Percentiles rank a stretch among this genome's conserved stretches.
phyloP scores from a whole-genome alignment of 2,113 vertebrate species.

The Ahaetulla prasina region DNA sequence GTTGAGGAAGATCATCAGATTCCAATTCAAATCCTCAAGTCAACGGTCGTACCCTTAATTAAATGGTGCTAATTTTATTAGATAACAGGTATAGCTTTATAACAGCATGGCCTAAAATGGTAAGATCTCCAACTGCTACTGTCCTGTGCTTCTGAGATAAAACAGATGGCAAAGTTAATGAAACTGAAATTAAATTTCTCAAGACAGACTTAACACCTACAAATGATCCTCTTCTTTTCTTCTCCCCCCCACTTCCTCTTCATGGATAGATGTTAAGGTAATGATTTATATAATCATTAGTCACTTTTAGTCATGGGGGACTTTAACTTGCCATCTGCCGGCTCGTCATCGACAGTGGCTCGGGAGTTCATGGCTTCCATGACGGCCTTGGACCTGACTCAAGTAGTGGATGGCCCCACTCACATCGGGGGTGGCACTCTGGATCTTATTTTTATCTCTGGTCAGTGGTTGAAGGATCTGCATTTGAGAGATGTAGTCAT shows the following conservation, averaged over 20 bases:
- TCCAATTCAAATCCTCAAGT: neutral
- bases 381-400: too few relatives aligned
- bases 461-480: too few relatives aligned
- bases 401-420: too few relatives aligned
- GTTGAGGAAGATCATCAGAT: neutral
- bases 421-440: too few relatives aligned
- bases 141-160: conserved; percentile 30
- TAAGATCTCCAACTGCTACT: conserved; percentile 33
- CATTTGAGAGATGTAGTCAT: too few relatives aligned
- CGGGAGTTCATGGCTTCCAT: too few relatives aligned
- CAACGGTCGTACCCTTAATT: conserved; percentile 17
- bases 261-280: neutral
- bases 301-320: too few relatives aligned
- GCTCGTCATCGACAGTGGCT: too few relatives aligned
- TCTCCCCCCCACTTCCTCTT: neutral
- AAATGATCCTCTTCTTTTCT: neutral
- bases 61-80: conserved; percentile 19
- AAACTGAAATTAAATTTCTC: conserved; percentile 39
- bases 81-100: conserved; percentile 1
- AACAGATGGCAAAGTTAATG: conserved; percentile 43
- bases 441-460: too few relatives aligned
- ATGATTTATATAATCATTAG: too few relatives aligned
- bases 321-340: too few relatives aligned
- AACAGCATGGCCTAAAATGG: conserved; percentile 26
- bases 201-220: conserved; percentile 19